Evolutionary conservation across 1,140 invertebrate genomes (phyloP).

Genomic region (Pogonognathellus flavescens): DNA sequence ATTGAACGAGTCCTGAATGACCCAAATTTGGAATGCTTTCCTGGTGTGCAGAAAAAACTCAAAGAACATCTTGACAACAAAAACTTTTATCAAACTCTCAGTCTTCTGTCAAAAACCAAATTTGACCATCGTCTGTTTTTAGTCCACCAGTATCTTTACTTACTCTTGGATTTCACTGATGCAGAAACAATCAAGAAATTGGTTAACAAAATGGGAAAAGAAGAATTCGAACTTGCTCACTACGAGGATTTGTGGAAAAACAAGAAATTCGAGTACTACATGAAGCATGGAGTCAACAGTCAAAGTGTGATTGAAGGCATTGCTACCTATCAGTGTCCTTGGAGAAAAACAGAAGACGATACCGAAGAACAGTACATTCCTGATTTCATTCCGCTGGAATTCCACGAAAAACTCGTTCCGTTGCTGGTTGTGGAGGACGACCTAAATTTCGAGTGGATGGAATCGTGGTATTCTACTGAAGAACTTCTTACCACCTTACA

Average conservation of each 20-base stretch:
- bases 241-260: background rate
- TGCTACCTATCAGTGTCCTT: background rate
- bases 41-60: constrained; percentile 5
- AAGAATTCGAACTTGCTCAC: background rate
- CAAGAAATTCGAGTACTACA: background rate
- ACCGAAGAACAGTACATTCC: no score
- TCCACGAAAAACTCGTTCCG: constrained; percentile 18
- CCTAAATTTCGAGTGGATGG: background rate
- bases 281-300: background rate
- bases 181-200: constrained; percentile 6
- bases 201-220: constrained; percentile 27
- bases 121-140: background rate
- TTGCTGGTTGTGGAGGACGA: constrained; percentile 1
- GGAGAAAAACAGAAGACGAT: no score
- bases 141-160: constrained; percentile 5
- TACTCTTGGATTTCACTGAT: background rate
- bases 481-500: background rate
- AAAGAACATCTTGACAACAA: background rate
- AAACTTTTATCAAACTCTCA: constrained; percentile 3
- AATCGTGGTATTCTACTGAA: background rate
- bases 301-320: constrained; percentile 1
- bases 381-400: background rate
- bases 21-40: background rate
- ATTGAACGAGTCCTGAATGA: background rate
- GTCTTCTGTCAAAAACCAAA: constrained; percentile 19